Percentiles rank a stretch among this genome's conserved stretches.
Conservation (phyloP, 1,140 invertebrate genomes). For the Papilio helenus region DNA sequence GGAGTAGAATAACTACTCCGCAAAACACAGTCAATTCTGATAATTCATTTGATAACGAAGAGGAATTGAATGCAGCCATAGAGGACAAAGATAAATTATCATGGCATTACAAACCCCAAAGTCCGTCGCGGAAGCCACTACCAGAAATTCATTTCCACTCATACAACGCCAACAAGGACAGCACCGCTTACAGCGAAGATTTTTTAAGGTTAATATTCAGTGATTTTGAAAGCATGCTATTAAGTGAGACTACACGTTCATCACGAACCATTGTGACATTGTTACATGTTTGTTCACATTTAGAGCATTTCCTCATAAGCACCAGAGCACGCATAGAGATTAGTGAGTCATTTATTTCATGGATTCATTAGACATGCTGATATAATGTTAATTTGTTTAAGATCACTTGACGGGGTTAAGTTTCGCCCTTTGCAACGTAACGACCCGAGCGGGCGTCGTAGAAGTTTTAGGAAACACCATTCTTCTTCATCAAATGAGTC, state of each 20-base stretch:
- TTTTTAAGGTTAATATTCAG: constrained; percentile 81
- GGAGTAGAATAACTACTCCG: constrained; percentile 67
- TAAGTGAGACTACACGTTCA: constrained; percentile 53
- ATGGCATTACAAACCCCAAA: constrained; percentile 76
- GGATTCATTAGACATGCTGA: constrained; percentile 61
- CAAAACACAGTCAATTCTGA: constrained; percentile 62
- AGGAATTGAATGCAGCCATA: constrained; percentile 47
- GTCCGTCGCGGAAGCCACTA: constrained; percentile 61
- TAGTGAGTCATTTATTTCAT: constrained; percentile 53
- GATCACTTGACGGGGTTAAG: constrained; percentile 85
- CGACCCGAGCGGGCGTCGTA: constrained; percentile 83
- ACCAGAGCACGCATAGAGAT: constrained; percentile 53
- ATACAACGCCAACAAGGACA: constrained; percentile 71
- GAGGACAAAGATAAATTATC: constrained; percentile 69
- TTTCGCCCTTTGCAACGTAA: constrained; percentile 82
- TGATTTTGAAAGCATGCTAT: constrained; percentile 53
- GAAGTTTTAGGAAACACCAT: constrained; percentile 84
- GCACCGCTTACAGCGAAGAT: constrained; percentile 72
- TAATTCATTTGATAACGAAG: constrained; percentile 57
- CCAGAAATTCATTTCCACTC: constrained; percentile 82
- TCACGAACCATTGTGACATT: constrained; percentile 62
- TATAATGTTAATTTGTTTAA: constrained; percentile 80
- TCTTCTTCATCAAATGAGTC: constrained; percentile 84
- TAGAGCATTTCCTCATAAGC: constrained; percentile 49
- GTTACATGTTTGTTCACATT: constrained; percentile 50